Base-by-base conservation (phyloP, 2,888 invertebrate genomes). In the Mesodorylaimus sp. region DNA sequence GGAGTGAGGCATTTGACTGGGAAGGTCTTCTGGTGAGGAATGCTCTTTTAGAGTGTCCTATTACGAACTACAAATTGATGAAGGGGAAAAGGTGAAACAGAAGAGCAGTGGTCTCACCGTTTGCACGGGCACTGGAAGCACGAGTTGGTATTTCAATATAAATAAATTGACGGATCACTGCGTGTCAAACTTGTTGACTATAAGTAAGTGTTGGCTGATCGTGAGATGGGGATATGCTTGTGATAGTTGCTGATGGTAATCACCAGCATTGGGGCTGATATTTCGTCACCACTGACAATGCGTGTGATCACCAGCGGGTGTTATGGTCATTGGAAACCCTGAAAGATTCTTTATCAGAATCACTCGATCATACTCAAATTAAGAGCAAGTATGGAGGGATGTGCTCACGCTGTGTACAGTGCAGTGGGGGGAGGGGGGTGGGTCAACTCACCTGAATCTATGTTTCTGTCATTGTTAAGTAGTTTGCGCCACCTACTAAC, bases 71-170 rank as follows among this genome's bases (percentile, higher is more conserved):
- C 77, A 80, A 54, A 72, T 88, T 29, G 79, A 86, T 62, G 67
- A 68, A 38, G 60, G 61, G 26, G 76, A 77, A 5, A 68, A 74
- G 38, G 79, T 81, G 27, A 85, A 84, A 68, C 81, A 91, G 41
- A 97, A 95, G 71, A 86, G 91, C 64, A 93, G 93, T 0, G 97
- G 97, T 0, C 69, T 99, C 1, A 93, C 91, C 55, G 80, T 93
- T 5, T 83, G 84, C 56, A 95, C 95, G 0, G 97, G 97, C 26
- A 95, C 95, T 0, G 97, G 97, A 0, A 93, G 91, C 23, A 93
- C 91, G 1, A 89, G 91, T 0, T 99, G 97, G 97, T 83, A 86
- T 64, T 83, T 85, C 62, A 88, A 84, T 63, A 88, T 89, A 63
- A 88, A 86, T 68, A 80, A 84, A 61, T 71, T 88, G 29, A 79